A percentile compares a stretch with the other conserved stretches of the same genome.
Conservation (phyloP, 2,113 vertebrate genomes). For the Siphamia tubifer region DNA sequence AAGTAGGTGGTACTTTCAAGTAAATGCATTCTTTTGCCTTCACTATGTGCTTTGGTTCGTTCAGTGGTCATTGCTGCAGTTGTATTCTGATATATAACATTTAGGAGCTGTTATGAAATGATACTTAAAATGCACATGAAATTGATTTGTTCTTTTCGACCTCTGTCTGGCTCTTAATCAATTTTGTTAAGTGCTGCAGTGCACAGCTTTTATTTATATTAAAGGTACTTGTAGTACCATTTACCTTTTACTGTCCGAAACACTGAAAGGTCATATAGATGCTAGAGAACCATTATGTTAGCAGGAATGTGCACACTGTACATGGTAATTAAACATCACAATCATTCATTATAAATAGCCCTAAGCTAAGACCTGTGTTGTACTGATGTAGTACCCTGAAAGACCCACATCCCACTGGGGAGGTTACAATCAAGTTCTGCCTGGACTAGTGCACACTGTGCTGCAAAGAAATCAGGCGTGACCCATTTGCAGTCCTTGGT, state of each 20-base stretch:
- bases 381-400: neutral
- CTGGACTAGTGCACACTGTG: slow-evolving; percentile 1
- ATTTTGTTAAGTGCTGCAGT: neutral
- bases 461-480: slow-evolving; percentile 25
- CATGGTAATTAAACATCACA: slow-evolving; percentile 6
- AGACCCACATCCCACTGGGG: slow-evolving; percentile 22
- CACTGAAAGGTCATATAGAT: neutral
- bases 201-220: neutral
- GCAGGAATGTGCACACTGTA: neutral
- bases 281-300: neutral
- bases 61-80: neutral
- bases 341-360: slow-evolving; percentile 26
- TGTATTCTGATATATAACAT: neutral
- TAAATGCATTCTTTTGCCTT: neutral
- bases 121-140: no score
- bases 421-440: slow-evolving; percentile 33
- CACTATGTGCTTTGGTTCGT: neutral
- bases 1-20: slow-evolving; percentile 5
- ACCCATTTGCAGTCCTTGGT: slow-evolving; percentile 31
- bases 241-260: no score
- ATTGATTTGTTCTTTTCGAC: no score
- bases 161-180: neutral
- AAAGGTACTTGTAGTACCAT: no score
- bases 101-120: no score
- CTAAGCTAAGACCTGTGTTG: neutral